Conservation (phyloP, 2,888 invertebrate species). For the Lottia gigantea region DNA sequence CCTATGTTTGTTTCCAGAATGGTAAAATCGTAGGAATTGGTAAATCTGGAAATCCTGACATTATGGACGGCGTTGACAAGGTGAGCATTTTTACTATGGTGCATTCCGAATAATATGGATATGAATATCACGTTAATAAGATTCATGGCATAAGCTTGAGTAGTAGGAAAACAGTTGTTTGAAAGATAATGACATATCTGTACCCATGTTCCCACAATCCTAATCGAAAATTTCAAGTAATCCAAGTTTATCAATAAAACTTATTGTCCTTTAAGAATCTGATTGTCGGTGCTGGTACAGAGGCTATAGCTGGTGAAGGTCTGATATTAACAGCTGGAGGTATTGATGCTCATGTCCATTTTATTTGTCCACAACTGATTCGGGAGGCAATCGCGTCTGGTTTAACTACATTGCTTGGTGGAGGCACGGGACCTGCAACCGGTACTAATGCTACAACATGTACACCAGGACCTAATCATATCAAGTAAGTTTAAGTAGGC, state of each 20-base stretch:
- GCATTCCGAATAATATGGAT: too few relatives aligned
- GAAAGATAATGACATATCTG: too few relatives aligned
- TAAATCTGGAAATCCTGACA: conserved; percentile 66
- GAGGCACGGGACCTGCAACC: conserved; percentile 64
- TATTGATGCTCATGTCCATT: conserved; percentile 62
- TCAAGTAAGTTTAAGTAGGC: conserved; percentile 58
- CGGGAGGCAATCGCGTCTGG: conserved; percentile 62
- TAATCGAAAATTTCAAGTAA: too few relatives aligned
- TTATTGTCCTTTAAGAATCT: conserved; percentile 39
- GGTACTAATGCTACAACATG: conserved; percentile 64
- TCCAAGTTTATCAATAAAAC: not conserved
- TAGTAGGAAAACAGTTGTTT: too few relatives aligned
- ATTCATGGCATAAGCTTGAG: too few relatives aligned
- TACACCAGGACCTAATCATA: conserved; percentile 63
- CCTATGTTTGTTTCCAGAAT: conserved; percentile 41
- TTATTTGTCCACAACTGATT: conserved; percentile 63
- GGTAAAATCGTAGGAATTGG: conserved; percentile 62
- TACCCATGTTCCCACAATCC: too few relatives aligned
- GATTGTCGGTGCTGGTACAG: conserved; percentile 63
- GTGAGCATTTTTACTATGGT: conserved; percentile 31
- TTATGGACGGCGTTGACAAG: conserved; percentile 60
- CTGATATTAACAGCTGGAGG: conserved; percentile 64
- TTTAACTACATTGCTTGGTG: conserved; percentile 65
- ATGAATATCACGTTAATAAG: too few relatives aligned
- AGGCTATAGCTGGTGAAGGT: conserved; percentile 64